Evolutionary conservation across 2,113 vertebrate genomes (phyloP), one percentile per base, ranked within the genome.

Genomic region (Progne subis): DNA sequence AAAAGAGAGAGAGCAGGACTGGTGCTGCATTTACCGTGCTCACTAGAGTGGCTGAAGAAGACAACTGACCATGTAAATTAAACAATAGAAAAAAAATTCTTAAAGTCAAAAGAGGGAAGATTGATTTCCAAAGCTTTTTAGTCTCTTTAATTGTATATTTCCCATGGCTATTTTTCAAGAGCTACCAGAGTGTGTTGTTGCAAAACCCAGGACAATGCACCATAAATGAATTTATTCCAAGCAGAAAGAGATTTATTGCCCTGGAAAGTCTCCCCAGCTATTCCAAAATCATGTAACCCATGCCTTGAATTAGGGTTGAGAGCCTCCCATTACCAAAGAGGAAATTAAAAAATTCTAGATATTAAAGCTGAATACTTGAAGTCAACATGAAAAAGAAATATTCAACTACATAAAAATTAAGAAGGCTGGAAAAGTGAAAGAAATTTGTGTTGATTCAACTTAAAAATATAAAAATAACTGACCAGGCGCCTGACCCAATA

Each of bases 401-500:
- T 16, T 70, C 74, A 82, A 50, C 49, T 69, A 25, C 11, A 50
- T 24, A 31, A 31, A 70, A 81, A 65, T 10, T 1, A 65, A 55
- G 7, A 9, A 1, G 2, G 5, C 8, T 1, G 5, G 21, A 2
- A 70, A 34, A 77, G 29, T 7, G 13, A 49, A n/a, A 86, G 28
- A 86, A 60, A 68, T 32, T 31, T 44, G 2, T 37, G 12, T 18
- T 8, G 28, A 49, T 60, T 57, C 17, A 59, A 37, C 5, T 32
- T 39, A 59, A 46, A 57, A 26, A 43, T 5, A 17, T 32, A 68
- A 44, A 46, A 11, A 6, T 1, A 59, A 24, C 16, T 50, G 52
- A 50, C 37, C n/a, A 18, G 8, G 49, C 0, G 0, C 9, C 6
- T 4, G 3, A 77, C 67, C n/a, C 3, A 2, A 32, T 28, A 17